Evolutionary conservation across 2,113 vertebrate genomes (phyloP), one percentile per base, ranked within the genome.

Genomic region (Callipepla squamata): DNA sequence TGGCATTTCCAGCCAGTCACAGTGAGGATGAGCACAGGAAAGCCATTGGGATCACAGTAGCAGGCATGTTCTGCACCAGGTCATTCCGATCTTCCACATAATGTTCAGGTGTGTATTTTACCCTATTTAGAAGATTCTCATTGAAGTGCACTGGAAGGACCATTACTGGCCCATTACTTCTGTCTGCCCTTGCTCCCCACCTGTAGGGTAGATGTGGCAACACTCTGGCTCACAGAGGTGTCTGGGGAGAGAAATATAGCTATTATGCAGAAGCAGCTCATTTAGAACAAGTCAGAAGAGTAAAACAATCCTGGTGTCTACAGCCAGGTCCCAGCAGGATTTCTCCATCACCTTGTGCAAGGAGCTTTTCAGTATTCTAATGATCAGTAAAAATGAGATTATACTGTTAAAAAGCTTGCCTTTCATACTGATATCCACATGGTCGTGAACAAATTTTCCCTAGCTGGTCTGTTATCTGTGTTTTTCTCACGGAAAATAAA

Each of bases 401-500:
- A 55, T 75, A 13, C 57, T 80, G 58, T 83, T 6, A 80, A 48
- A 82, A 90, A 81, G 40, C 36, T 90, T 87, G 68, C 68, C 47
- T 91, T 94, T 95, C 85, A 53, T 81, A 36, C 44, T 50, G 48
- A 69, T 88, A 83, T 13, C 65, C 34, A 38, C 61, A 68, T 72
- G 30, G 73, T 78, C 30, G 61, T 88, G 79, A 91, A 51, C 38
- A 94, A 9, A 61, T 91, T 92, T 95, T 80, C 51, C 89, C 80
- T 85, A 44, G 79, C 65, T 75, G 68, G 6, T 84, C n/a, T 84
- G 38, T 66, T 75, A 18, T 57, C 55, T 58, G 18, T 67, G 84
- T 87, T 95, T 94, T 93, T 62, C 65, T 92, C 73, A 83, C 36
- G 21, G 30, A 75, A 80, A 95, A 76, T 59, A 78, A 68, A 45